Base-by-base conservation (phyloP, 2,113 vertebrate genomes). In the Rynchops niger region DNA sequence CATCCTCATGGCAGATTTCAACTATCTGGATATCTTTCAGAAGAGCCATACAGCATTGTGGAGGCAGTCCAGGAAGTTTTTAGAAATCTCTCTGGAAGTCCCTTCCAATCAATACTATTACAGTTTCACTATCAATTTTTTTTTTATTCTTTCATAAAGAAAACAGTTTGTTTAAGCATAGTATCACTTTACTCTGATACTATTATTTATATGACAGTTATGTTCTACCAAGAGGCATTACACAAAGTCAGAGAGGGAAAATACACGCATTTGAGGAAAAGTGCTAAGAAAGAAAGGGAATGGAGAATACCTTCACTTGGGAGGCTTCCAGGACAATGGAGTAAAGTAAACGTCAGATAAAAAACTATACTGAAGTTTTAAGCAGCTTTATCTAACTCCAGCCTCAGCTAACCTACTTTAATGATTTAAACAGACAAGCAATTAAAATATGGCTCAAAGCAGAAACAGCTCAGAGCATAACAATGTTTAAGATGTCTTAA, bases 371-470 rank as follows among this genome's bases (percentile, higher is more conserved):
- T 17, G 56, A 84, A 91, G 30, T 74, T 89, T 66, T 69, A 85
- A 85, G 53, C 49, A 85, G 71, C 30, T 85, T 87, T 67, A 90
- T 78, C 42, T 36, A 92, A 76, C 65, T 88, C 70, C 74, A 91
- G 82, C 17, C 62, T 80, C 76, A 90, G 59, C 67, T 82, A 95
- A 90, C n/a, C 45, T 66, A 65, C 49, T 53, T 82, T 9, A 96
- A 86, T 69, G 66, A 94, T 73, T 77, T 70, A 96, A 88, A 42
- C 53, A 93, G 38, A 69, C 10, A 86, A 82, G 50, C 56, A 96
- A 96, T 92, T 93, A 95, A 92, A 94, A 86, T 58, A 90, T 58
- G 38, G 45, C 62, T 95, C 66, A 88, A 90, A 91, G 82, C 62
- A 49, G 70, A 73, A 94, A 72, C 36, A 91, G 52, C 38, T 94